These are phyloP conservation scores for Notolepis coatsorum DNA, from an alignment of 2,797 vertebrate genomes.

Conservation along the genomic window DNA sequence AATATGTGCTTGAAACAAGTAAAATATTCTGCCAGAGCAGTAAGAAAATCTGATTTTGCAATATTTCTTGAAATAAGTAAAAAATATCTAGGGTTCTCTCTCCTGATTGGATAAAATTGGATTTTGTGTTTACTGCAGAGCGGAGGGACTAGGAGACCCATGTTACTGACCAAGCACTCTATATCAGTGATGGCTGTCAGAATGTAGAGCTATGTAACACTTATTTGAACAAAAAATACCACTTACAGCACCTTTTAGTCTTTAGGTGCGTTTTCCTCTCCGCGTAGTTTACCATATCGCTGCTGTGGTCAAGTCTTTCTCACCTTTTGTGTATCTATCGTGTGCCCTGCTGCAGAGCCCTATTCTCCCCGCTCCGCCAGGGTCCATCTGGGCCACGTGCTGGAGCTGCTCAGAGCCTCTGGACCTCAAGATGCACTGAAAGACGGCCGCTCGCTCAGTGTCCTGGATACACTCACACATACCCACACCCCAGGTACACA, in stretches of 20 bases:
- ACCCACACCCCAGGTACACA: constrained; percentile 64
- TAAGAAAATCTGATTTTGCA: no score
- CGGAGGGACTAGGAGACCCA: no score
- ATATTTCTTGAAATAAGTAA: no score
- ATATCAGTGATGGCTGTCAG: no score
- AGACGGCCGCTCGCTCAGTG: constrained; percentile 82
- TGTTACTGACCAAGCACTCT: no score
- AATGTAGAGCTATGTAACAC: no score
- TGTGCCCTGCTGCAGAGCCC: constrained; percentile 70
- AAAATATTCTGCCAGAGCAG: no score
- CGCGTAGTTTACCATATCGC: background rate
- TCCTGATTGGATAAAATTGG: no score
- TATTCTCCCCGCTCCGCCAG: constrained; percentile 79
- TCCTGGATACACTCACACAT: constrained; percentile 80
- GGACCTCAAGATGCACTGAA: constrained; percentile 81
- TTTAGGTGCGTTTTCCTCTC: background rate
- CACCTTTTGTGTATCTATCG: background rate
- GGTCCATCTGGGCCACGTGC: constrained; percentile 80
- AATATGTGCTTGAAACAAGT: no score
- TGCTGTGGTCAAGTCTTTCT: constrained; percentile 2
- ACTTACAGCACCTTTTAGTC: no score
- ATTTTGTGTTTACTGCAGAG: background rate
- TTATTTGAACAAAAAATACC: no score
- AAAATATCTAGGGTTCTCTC: no score
- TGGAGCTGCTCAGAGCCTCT: constrained; percentile 79